These are phyloP conservation scores for Butastur rufipennis DNA, from an alignment of 2,113 vertebrate genomes.

Conservation along the genomic window DNA sequence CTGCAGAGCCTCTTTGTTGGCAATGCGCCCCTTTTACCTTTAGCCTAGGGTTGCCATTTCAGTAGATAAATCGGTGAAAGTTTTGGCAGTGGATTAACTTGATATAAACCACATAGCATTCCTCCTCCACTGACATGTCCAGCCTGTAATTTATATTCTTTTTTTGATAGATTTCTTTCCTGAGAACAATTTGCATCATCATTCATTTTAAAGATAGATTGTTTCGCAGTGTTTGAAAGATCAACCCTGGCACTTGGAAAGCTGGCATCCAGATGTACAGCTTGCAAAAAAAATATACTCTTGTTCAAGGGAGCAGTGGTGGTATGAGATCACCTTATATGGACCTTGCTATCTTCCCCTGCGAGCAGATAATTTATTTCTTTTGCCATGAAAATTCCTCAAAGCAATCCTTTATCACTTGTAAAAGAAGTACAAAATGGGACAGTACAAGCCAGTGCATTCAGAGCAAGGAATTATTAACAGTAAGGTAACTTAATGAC, in stretches of 20 bases:
- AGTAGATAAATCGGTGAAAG: conserved; percentile 32
- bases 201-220: conserved; percentile 29
- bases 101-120: conserved; percentile 40
- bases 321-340: conserved; percentile 41
- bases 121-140: background rate
- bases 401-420: conserved; percentile 41
- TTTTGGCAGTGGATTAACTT: conserved; percentile 52
- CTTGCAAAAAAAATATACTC: background rate
- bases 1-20: background rate
- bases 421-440: background rate
- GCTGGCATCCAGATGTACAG: conserved; percentile 50
- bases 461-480: conserved; percentile 20
- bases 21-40: conserved; percentile 15
- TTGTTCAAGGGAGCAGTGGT: background rate
- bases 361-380: conserved; percentile 37
- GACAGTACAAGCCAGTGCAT: background rate
- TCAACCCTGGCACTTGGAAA: background rate
- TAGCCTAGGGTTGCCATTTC: background rate
- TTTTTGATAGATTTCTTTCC: conserved; percentile 12
- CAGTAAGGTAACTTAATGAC: conserved; percentile 6
- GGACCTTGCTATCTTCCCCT: conserved; percentile 28
- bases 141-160: background rate
- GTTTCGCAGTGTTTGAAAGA: conserved; percentile 9
- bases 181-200: conserved; percentile 1
- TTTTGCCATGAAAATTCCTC: conserved; percentile 49